A percentile compares a stretch with the other conserved stretches of the same genome.
Evolutionary conservation across 1,140 invertebrate species (phyloP).

Genomic region (Pogonus chalceus): DNA sequence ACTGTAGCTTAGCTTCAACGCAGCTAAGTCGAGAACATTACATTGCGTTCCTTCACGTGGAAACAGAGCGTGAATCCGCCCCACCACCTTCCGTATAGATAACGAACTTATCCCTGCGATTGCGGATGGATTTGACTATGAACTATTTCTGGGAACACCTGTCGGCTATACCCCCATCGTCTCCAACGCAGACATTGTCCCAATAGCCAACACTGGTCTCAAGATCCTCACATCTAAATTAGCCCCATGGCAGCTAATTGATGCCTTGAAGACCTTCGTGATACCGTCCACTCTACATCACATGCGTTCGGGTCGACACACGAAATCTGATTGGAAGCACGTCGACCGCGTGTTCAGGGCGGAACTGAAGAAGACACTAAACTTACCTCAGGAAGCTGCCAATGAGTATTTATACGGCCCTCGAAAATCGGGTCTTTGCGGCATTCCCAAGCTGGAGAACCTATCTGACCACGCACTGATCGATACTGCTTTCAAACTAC

Average conservation of each 20-base stretch:
- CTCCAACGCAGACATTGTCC: not conserved
- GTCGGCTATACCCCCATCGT: not conserved
- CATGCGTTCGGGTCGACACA: not conserved
- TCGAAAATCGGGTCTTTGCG: not conserved
- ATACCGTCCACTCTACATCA: not conserved
- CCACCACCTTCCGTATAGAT: too few relatives aligned
- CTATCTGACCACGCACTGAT: not conserved
- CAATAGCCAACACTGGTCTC: not conserved
- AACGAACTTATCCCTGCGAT: not conserved
- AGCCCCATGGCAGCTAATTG: not conserved
- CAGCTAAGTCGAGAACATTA: too few relatives aligned
- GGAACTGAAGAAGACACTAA: not conserved
- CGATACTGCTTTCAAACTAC: not conserved
- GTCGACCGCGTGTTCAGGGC: not conserved
- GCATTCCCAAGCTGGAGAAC: not conserved
- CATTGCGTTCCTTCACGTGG: too few relatives aligned
- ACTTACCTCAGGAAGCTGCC: not conserved
- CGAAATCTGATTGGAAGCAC: not conserved
- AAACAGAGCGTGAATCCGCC: too few relatives aligned
- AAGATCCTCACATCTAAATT: not conserved
- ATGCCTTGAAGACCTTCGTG: not conserved
- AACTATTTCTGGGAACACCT: not conserved
- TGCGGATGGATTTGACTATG: not conserved
- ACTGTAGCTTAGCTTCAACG: too few relatives aligned
- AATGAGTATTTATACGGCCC: not conserved